phyloP scores from a whole-genome alignment of 2,888 invertebrate species.

The Drosophila subsilvestris region DNA sequence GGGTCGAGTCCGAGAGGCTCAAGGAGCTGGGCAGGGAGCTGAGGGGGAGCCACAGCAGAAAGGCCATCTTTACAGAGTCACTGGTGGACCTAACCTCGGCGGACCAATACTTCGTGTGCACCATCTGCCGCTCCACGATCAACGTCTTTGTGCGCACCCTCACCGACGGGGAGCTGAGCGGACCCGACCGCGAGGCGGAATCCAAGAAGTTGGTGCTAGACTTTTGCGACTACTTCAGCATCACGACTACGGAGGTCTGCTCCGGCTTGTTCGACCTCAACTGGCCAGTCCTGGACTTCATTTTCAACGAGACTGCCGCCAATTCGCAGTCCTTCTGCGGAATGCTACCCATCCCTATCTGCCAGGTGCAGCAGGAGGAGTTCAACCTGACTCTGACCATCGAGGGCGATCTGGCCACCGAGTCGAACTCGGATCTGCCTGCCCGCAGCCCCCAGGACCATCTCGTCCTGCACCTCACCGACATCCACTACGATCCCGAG shows the following conservation, averaged over 20 bases:
- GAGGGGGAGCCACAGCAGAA: slow-evolving; percentile 61
- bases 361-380: slow-evolving; percentile 65
- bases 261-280: slow-evolving; percentile 87
- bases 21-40: slow-evolving; percentile 65
- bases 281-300: slow-evolving; percentile 87
- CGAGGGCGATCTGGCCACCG: slow-evolving; percentile 54
- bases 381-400: slow-evolving; percentile 75
- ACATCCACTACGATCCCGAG: slow-evolving; percentile 91
- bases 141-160: slow-evolving; percentile 81
- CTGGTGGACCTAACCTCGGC: slow-evolving; percentile 61
- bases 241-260: slow-evolving; percentile 87
- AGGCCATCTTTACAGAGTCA: slow-evolving; percentile 66
- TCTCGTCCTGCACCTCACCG: slow-evolving; percentile 80
- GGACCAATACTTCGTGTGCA: slow-evolving; percentile 79
- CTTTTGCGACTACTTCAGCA: slow-evolving; percentile 86
- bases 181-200: slow-evolving; percentile 64
- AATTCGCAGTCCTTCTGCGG: slow-evolving; percentile 84
- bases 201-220: slow-evolving; percentile 83
- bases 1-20: slow-evolving; percentile 67
- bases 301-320: slow-evolving; percentile 84
- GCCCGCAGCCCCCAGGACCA: slow-evolving; percentile 62
- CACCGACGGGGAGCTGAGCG: slow-evolving; percentile 84
- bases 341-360: slow-evolving; percentile 78
- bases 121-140: slow-evolving; percentile 76
- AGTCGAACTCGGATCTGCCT: slow-evolving; percentile 71